These are phyloP conservation scores for Triops cancriformis DNA, from an alignment of 1,140 invertebrate species.

Conservation along the genomic window DNA sequence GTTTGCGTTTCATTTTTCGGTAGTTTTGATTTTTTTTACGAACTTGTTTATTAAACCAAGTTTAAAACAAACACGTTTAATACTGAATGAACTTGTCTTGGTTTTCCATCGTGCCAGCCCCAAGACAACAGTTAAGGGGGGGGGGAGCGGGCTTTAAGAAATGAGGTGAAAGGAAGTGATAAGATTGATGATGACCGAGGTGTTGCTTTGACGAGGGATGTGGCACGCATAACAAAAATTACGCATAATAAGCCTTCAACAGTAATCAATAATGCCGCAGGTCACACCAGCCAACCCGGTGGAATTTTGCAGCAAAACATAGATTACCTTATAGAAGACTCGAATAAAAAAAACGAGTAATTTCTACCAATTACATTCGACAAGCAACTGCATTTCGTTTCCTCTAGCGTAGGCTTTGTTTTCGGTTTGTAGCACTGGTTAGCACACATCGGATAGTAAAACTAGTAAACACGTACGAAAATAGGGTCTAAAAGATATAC, in stretches of 20 bases:
- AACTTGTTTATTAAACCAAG: too few relatives aligned
- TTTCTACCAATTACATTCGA: too few relatives aligned
- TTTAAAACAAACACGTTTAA: neutral
- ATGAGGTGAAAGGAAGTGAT: neutral
- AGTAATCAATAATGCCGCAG: neutral
- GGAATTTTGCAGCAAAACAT: neutral
- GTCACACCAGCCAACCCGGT: neutral
- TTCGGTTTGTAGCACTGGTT: too few relatives aligned
- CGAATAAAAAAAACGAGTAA: too few relatives aligned
- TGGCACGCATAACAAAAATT: neutral
- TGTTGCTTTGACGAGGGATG: conserved; percentile 1
- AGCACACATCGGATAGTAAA: too few relatives aligned
- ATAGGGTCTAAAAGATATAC: too few relatives aligned
- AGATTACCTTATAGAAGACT: too few relatives aligned
- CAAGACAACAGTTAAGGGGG: neutral
- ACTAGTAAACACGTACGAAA: too few relatives aligned
- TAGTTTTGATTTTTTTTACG: too few relatives aligned
- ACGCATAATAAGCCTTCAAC: neutral
- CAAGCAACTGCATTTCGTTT: too few relatives aligned
- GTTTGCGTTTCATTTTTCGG: too few relatives aligned
- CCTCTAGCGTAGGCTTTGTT: too few relatives aligned
- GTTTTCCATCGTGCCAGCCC: neutral
- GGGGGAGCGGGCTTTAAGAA: neutral
- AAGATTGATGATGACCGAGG: conserved; percentile 1
- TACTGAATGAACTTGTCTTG: neutral